Conservation (phyloP, 2,888 invertebrate genomes). For the Phortica magna region DNA sequence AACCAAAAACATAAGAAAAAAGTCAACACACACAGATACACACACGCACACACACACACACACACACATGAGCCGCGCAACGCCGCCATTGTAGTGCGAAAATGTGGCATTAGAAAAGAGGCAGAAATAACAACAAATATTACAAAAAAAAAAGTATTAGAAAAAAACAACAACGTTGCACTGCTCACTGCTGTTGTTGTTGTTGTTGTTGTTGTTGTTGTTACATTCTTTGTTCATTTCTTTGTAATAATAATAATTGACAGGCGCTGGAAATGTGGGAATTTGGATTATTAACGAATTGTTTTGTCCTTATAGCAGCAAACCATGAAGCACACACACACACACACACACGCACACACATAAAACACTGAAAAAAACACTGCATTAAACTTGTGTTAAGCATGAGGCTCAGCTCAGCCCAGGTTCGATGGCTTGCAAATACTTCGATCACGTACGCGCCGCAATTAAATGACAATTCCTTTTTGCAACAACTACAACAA, state of each 20-base stretch:
- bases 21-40: slow-evolving; percentile 27
- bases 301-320: slow-evolving; percentile 55
- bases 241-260: slow-evolving; percentile 71
- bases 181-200: slow-evolving; percentile 11
- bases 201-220: slow-evolving; percentile 25
- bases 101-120: slow-evolving; percentile 26
- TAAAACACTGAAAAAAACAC: neutral
- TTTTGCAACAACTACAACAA: slow-evolving; percentile 48
- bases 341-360: slow-evolving; percentile 53
- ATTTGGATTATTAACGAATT: slow-evolving; percentile 72
- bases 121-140: neutral
- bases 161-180: neutral
- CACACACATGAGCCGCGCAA: neutral
- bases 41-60: neutral
- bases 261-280: slow-evolving; percentile 68
- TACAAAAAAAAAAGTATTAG: neutral
- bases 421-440: slow-evolving; percentile 56
- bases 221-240: slow-evolving; percentile 37
- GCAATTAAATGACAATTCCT: slow-evolving; percentile 77
- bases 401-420: neutral
- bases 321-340: slow-evolving; percentile 46
- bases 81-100: slow-evolving; percentile 24
- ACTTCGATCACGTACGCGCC: slow-evolving; percentile 77
- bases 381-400: neutral
- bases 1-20: slow-evolving; percentile 60